These are phyloP conservation scores for Trichopria drosophilae DNA, from an alignment of 2,888 invertebrate species.

Conservation along the genomic window DNA sequence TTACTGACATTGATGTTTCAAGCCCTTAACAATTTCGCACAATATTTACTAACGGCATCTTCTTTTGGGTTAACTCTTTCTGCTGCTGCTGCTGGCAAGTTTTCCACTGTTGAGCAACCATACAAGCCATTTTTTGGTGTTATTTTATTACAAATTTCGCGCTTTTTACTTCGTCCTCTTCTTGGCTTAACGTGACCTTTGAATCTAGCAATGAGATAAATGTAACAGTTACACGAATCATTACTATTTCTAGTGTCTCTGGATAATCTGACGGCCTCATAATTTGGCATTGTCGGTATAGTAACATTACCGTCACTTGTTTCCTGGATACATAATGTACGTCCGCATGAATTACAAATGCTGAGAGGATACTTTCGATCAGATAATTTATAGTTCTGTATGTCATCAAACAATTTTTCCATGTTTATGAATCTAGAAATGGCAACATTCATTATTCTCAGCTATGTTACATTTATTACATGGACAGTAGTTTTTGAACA, in stretches of 20 bases:
- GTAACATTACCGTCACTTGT: conserved; percentile 1
- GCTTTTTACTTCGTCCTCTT: too few species aligned
- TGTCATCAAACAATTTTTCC: too few species aligned
- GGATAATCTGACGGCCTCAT: too few species aligned
- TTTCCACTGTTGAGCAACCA: background rate
- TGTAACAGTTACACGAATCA: conserved; percentile 1
- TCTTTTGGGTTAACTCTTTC: background rate
- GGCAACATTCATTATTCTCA: too few species aligned
- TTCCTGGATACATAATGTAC: background rate
- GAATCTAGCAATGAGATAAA: background rate
- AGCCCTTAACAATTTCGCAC: conserved; percentile 1
- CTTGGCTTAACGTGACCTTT: background rate
- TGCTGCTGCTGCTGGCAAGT: background rate
- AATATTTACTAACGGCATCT: conserved; percentile 4
- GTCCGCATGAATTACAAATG: conserved; percentile 3
- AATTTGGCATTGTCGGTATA: too few species aligned
- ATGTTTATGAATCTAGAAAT: too few species aligned
- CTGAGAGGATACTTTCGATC: conserved; percentile 1
- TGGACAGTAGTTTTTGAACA: too few species aligned
- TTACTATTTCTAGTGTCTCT: too few species aligned
- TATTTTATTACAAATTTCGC: background rate
- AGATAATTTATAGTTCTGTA: too few species aligned
- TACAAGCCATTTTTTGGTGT: background rate
- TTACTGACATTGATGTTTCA: background rate
- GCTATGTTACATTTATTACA: too few species aligned